These are phyloP conservation scores for Miltochrista miniata DNA, from an alignment of 2,888 invertebrate species.

Conservation along the genomic window DNA sequence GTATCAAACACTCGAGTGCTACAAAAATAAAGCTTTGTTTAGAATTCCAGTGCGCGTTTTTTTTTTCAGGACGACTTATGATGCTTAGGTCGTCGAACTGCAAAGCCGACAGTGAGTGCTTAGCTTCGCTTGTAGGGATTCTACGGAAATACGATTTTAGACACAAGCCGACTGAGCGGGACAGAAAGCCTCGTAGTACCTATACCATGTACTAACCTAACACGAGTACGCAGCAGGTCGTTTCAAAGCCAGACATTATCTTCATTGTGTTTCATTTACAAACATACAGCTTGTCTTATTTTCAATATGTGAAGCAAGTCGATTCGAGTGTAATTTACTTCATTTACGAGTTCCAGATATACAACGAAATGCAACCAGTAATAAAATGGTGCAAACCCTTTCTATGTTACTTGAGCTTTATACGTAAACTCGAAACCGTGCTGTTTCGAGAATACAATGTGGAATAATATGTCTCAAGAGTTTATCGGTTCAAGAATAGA, in stretches of 20 bases:
- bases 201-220: constrained; percentile 31
- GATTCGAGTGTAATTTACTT: constrained; percentile 37
- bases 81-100: constrained; percentile 76
- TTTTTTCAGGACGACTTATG: constrained; percentile 65
- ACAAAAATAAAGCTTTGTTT: constrained; percentile 57
- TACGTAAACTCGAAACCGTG: background rate
- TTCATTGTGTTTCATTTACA: constrained; percentile 23
- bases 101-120: constrained; percentile 78
- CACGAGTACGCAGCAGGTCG: too few species aligned
- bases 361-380: constrained; percentile 39
- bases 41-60: constrained; percentile 55
- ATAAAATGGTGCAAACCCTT: constrained; percentile 27
- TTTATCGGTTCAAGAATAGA: constrained; percentile 67
- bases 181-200: constrained; percentile 47
- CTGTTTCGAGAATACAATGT: constrained; percentile 63
- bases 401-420: too few species aligned
- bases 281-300: constrained; percentile 14
- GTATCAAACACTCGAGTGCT: constrained; percentile 20
- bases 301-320: constrained; percentile 47
- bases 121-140: constrained; percentile 82
- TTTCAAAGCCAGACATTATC: constrained; percentile 49
- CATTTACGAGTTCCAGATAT: constrained; percentile 57
- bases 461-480: constrained; percentile 64
- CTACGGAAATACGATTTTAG: constrained; percentile 83
- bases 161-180: constrained; percentile 61